Conservation (phyloP, 1,140 invertebrate genomes). For the Apis laboriosa region DNA sequence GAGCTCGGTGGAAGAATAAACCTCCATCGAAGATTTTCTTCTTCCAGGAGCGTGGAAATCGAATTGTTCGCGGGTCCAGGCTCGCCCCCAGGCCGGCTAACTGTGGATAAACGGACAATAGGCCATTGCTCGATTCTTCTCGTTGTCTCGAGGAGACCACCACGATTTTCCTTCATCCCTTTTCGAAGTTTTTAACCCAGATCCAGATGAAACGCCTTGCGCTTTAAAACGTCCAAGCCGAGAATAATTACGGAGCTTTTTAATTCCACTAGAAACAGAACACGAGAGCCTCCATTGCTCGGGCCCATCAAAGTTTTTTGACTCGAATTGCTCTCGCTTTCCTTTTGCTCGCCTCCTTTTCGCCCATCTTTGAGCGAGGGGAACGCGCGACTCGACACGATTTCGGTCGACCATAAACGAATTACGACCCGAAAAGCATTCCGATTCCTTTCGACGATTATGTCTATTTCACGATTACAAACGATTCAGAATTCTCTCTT, state of each 20-base stretch:
- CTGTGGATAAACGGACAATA: constrained; percentile 5
- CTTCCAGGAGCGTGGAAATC: neutral
- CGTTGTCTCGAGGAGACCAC: neutral
- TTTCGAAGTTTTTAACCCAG: constrained; percentile 18
- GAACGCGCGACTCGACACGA: neutral
- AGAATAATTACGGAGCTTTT: constrained; percentile 14
- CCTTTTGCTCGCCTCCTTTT: too few relatives aligned
- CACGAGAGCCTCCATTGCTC: neutral
- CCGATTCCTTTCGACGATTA: neutral
- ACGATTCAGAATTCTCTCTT: neutral
- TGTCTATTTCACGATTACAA: neutral
- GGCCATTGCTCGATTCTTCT: too few relatives aligned
- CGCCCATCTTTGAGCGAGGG: neutral
- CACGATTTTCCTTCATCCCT: neutral
- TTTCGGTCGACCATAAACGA: neutral
- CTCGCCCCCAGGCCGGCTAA: neutral
- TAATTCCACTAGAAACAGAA: constrained; percentile 8
- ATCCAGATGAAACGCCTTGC: neutral
- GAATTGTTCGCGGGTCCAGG: neutral
- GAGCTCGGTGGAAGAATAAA: neutral
- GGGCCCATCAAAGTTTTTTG: neutral
- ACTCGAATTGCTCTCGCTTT: neutral
- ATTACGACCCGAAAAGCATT: neutral
- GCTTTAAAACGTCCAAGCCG: neutral
- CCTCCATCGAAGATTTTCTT: constrained; percentile 12